Percentiles rank a stretch among this genome's conserved stretches.
These are phyloP conservation scores for Pterostichus madidus DNA, from an alignment of 2,888 invertebrate species.

Conservation along the genomic window DNA sequence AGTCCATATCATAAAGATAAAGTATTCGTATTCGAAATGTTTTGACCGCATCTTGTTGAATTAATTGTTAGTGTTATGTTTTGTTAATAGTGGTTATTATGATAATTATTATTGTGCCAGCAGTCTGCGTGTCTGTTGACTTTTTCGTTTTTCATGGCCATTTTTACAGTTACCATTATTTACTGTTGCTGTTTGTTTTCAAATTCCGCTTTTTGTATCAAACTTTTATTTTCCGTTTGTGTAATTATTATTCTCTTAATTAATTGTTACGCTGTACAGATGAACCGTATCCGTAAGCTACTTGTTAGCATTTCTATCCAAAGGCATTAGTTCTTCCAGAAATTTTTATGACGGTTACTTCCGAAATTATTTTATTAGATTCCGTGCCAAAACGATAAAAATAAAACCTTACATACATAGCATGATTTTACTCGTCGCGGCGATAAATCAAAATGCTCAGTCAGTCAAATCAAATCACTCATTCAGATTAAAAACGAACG, in stretches of 20 bases:
- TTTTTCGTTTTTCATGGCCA: slow-evolving; percentile 64
- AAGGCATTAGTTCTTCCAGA: slow-evolving; percentile 63
- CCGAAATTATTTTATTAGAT: slow-evolving; percentile 56
- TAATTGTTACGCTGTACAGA: slow-evolving; percentile 58
- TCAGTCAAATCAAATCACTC: slow-evolving; percentile 46
- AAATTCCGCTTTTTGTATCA: slow-evolving; percentile 56
- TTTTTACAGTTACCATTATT: slow-evolving; percentile 66
- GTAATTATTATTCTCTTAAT: slow-evolving; percentile 52
- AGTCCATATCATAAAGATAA: slow-evolving; percentile 60
- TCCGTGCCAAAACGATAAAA: slow-evolving; percentile 59
- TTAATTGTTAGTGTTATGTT: slow-evolving; percentile 63
- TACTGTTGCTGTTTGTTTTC: slow-evolving; percentile 63
- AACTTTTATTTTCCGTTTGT: slow-evolving; percentile 47
- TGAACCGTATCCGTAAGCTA: slow-evolving; percentile 43
- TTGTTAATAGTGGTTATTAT: slow-evolving; percentile 63
- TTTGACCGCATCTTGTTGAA: slow-evolving; percentile 49
- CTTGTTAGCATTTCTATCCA: slow-evolving; percentile 54
- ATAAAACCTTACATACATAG: slow-evolving; percentile 39
- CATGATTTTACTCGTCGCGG: slow-evolving; percentile 27
- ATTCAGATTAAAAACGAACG: not conserved
- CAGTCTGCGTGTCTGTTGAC: slow-evolving; percentile 52
- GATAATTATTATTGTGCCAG: slow-evolving; percentile 43
- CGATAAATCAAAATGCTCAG: slow-evolving; percentile 28
- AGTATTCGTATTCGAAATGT: slow-evolving; percentile 22
- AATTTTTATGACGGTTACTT: slow-evolving; percentile 58